These are phyloP conservation scores for Oenanthe oenanthe DNA, from an alignment of 2,113 vertebrate species.

Conservation along the genomic window DNA sequence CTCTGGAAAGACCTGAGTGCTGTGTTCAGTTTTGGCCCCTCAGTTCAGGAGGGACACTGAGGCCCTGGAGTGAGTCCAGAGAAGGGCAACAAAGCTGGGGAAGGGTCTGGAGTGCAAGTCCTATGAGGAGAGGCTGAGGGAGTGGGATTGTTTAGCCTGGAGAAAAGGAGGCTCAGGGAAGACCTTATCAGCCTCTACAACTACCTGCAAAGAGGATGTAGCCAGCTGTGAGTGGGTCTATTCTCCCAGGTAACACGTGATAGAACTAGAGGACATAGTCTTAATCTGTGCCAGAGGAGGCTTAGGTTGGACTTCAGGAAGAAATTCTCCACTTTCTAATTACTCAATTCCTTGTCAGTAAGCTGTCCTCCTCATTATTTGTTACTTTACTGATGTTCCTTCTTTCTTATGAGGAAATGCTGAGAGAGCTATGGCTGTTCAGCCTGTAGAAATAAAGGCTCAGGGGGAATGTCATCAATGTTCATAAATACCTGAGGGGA, in stretches of 20 bases:
- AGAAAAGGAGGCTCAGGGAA: neutral
- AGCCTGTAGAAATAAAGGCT: neutral
- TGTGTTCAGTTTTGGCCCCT: neutral
- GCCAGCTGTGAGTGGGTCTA: rapidly evolving
- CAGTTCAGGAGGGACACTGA: neutral
- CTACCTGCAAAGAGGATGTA: neutral
- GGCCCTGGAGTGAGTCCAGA: neutral
- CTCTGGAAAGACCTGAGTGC: rapidly evolving
- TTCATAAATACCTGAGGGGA: neutral
- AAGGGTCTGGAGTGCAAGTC: neutral
- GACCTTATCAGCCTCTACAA: no score
- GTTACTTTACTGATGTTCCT: neutral
- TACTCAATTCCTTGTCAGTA: neutral
- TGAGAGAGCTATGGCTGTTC: neutral
- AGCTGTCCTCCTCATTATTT: neutral
- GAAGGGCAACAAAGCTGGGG: neutral
- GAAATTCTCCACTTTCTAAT: neutral
- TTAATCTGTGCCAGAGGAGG: neutral
- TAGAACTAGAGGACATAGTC: neutral
- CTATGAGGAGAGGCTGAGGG: neutral
- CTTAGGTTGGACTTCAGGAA: neutral
- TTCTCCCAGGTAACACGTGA: neutral
- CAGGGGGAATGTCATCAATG: neutral
- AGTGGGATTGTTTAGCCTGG: neutral
- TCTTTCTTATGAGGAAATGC: neutral